Conservation (phyloP, 2,113 vertebrate genomes). For the Pelecanoides urinatrix region DNA sequence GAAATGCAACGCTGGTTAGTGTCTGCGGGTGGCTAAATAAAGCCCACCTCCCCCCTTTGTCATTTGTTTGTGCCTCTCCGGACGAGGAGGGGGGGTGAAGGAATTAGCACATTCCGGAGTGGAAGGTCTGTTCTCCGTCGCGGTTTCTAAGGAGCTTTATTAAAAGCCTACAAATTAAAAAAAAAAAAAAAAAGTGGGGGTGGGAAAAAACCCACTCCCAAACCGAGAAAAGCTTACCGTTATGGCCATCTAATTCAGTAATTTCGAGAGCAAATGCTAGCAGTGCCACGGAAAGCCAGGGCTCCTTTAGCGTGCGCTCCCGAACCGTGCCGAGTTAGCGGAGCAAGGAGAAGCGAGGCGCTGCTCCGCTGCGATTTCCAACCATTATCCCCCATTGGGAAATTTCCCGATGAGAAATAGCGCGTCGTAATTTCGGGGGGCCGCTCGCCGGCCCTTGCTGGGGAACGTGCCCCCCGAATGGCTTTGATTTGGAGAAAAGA, state of each 20-base stretch:
- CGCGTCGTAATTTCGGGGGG: background rate
- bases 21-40: background rate
- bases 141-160: slow-evolving; percentile 11
- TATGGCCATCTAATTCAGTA: background rate
- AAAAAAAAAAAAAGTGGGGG: background rate
- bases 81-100: background rate
- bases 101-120: background rate
- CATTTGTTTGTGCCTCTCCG: background rate
- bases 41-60: background rate
- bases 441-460: background rate
- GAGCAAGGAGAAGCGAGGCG: background rate
- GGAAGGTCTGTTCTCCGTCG: background rate
- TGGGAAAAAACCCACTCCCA: background rate
- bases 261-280: background rate
- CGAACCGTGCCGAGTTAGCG: background rate
- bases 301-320: background rate
- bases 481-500: background rate
- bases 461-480: background rate
- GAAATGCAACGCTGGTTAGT: background rate
- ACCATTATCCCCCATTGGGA: background rate
- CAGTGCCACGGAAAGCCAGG: background rate
- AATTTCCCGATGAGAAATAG: background rate
- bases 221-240: slow-evolving; percentile 13
- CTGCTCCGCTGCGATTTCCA: background rate
- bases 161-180: background rate